Percentiles rank a stretch among this genome's conserved stretches.
Conservation (phyloP, 2,888 invertebrate genomes). For the Teleogryllus oceanicus region DNA sequence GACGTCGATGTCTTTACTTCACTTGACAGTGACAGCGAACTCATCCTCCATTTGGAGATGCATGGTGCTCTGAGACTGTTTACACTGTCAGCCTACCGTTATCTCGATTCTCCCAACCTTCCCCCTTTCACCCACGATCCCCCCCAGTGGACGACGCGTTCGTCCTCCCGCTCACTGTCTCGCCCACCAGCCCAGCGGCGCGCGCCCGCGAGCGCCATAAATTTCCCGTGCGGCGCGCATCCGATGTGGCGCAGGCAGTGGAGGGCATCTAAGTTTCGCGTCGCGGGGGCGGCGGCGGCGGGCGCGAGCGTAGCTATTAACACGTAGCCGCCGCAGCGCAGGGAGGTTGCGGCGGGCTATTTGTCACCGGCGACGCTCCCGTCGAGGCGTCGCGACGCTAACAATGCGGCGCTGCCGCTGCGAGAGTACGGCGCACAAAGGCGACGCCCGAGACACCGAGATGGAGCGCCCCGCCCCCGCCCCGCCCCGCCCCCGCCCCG, state of each 20-base stretch:
- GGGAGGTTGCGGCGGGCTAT: neutral
- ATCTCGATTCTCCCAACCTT: neutral
- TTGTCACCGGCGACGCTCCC: constrained; percentile 6
- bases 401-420: neutral
- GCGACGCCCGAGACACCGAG: neutral
- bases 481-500: no score
- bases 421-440: neutral
- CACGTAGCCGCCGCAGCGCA: neutral
- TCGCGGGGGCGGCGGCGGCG: neutral
- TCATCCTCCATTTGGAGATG: no score
- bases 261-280: neutral
- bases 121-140: neutral
- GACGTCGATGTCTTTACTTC: no score
- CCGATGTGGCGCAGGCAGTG: neutral
- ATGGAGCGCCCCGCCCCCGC: neutral
- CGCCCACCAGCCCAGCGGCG: neutral
- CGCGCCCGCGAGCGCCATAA: neutral
- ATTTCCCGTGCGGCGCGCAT: neutral
- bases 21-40: no score
- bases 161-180: neutral
- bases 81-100: no score
- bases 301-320: neutral
- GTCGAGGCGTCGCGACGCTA: neutral
- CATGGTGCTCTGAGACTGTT: no score
- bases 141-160: neutral